Evolutionary conservation across 1,140 invertebrate genomes (phyloP), one percentile per base, ranked within the genome.

Genomic region (Formica selysi): DNA sequence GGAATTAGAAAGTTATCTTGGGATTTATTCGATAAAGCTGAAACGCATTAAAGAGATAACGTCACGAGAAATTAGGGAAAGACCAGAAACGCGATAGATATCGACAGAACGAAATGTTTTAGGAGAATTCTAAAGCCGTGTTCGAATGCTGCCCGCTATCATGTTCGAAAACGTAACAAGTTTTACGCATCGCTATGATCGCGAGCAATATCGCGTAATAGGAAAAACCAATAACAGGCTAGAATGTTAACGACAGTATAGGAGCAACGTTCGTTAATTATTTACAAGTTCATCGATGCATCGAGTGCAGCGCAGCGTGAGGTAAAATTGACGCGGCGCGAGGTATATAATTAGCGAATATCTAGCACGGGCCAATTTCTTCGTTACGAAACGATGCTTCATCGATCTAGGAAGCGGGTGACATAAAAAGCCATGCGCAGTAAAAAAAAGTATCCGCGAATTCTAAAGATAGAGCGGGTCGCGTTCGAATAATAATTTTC

Each of bases 231-330:
- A 91, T 91, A 91, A 91, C 84, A 57, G 85, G 76, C 11, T 86
- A 54, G 88, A 73, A 89, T 91, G 90, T 89, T 91, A 88, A 89
- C 89, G 88, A 86, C 85, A 86, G 68, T 61, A 51, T 51, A 86
- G 68, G 70, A 85, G 85, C 51, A 74, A 62, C 86, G 84, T 90
- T 92, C 88, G 79, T 91, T 91, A 92, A 91, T 92, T 92, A 92
- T 92, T 91, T 92, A 92, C 91, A 91, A 86, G 88, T 91, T 92
- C 89, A 91, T 86, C 86, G 90, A 92, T 86, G 90, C 92, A 70
- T 92, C 87, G 85, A 78, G 54, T 85, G 79, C 78, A 85, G 61
- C 79, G 78, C 74, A 26, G 89, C 90, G 84, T 85, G 22, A 87
- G 86, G 78, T 87, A 90, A 90, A 90, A 90, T 90, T 88, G 89